Conservation (phyloP, 2,113 vertebrate genomes). For the Coptodon rendalli region DNA sequence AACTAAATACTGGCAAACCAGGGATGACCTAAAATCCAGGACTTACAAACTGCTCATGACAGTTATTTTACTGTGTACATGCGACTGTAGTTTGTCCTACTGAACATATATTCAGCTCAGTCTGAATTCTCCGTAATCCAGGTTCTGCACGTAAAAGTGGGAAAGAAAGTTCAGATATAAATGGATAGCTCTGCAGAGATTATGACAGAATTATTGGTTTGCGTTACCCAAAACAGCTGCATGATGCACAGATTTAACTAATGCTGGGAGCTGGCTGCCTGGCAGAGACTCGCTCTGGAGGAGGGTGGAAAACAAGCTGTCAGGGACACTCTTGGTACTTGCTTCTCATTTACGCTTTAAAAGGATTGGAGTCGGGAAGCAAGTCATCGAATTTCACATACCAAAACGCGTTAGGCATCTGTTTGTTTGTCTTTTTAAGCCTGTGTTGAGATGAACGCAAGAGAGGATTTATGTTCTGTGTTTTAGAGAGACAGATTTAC, state of each 20-base stretch:
- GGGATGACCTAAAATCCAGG: not conserved
- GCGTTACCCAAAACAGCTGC: slow-evolving; percentile 38
- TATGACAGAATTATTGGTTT: slow-evolving; percentile 5
- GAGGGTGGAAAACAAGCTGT: slow-evolving; percentile 29
- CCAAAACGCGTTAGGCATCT: not conserved
- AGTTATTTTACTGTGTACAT: not conserved
- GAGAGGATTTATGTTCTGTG: slow-evolving; percentile 25
- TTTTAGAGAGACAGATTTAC: not conserved
- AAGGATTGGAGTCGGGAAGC: slow-evolving; percentile 23
- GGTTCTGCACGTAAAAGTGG: not conserved
- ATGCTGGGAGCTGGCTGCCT: slow-evolving; percentile 8
- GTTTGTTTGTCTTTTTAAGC: slow-evolving; percentile 33
- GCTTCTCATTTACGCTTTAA: slow-evolving; percentile 37
- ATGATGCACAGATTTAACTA: slow-evolving; percentile 30
- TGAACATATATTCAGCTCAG: not conserved
- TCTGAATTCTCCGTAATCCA: not conserved
- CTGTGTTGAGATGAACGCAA: not conserved
- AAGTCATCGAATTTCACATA: slow-evolving; percentile 34
- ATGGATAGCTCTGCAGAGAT: not conserved
- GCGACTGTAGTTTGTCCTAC: not conserved
- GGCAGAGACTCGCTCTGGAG: not conserved
- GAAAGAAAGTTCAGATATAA: not conserved
- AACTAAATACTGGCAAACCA: not conserved
- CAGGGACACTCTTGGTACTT: slow-evolving; percentile 16
- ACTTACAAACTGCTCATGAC: not conserved